Evolutionary conservation across 2,888 invertebrate species (phyloP).

Genomic region (Smittia aterrima): DNA sequence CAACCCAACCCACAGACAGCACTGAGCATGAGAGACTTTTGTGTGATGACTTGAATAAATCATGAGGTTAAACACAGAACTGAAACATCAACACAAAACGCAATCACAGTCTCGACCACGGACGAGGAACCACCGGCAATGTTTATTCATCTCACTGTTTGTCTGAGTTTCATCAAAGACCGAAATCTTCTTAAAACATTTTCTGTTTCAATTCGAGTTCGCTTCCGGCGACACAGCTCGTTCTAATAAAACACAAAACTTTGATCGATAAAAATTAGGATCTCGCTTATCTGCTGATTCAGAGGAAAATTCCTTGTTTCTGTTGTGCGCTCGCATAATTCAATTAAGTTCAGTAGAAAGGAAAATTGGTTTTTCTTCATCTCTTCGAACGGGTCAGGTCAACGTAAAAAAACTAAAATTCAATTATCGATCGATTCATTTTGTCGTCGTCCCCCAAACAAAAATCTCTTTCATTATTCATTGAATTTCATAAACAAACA

Average conservation of each 20-base stretch:
- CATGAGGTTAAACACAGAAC: neutral
- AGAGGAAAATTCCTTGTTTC: neutral
- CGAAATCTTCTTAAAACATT: too few species aligned
- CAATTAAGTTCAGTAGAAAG: constrained; percentile 40
- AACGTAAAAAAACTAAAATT: constrained; percentile 8
- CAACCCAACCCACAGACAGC: too few species aligned
- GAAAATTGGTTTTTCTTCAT: constrained; percentile 27
- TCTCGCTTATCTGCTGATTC: too few species aligned
- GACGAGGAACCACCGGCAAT: too few species aligned
- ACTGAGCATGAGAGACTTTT: too few species aligned
- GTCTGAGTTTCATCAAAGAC: too few species aligned
- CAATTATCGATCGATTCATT: neutral
- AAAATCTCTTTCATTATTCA: neutral
- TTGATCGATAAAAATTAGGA: too few species aligned
- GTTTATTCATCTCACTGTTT: too few species aligned
- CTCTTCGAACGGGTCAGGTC: neutral
- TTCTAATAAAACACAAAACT: too few species aligned
- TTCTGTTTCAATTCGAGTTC: too few species aligned
- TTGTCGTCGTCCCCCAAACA: neutral
- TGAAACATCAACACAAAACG: neutral
- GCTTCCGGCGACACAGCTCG: too few species aligned
- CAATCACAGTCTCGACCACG: too few species aligned
- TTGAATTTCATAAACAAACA: neutral
- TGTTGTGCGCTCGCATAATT: constrained; percentile 16
- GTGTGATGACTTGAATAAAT: neutral